Conservation (phyloP, 1,140 invertebrate species). For the Alviniconcha marisindica region DNA sequence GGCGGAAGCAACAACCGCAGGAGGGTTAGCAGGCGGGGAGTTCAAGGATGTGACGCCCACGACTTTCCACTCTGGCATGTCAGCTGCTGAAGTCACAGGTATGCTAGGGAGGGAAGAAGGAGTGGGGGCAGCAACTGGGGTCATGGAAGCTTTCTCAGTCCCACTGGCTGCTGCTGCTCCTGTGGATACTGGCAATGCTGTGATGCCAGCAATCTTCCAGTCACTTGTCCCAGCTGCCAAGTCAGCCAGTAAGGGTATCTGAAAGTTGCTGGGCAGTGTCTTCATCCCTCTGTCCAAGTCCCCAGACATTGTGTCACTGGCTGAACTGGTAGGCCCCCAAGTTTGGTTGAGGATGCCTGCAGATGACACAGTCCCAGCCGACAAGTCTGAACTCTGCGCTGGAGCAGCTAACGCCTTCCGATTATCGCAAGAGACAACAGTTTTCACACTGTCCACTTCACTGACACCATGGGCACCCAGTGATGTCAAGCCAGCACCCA, state of each 20-base stretch:
- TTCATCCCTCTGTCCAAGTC: no score
- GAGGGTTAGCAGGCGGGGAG: neutral
- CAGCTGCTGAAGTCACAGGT: neutral
- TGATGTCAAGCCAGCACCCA: neutral
- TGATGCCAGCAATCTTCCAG: constrained; percentile 39
- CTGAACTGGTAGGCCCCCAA: no score
- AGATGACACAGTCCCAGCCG: no score
- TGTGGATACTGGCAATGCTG: neutral
- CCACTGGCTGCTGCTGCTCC: neutral
- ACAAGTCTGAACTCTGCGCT: no score
- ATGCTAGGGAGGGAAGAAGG: neutral
- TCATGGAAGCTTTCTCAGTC: neutral
- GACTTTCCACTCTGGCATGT: constrained; percentile 7
- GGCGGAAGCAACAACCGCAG: neutral
- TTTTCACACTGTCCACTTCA: no score
- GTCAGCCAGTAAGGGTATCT: neutral
- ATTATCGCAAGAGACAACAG: neutral
- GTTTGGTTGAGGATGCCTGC: no score
- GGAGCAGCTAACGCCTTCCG: neutral
- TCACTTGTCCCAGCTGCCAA: neutral
- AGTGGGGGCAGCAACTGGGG: neutral
- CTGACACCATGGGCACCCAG: no score
- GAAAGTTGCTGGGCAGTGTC: no score
- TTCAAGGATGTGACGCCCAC: neutral
- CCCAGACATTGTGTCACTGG: no score